phyloP scores from a whole-genome alignment of 2,888 invertebrate species.

The Polyommatus iphigenia region DNA sequence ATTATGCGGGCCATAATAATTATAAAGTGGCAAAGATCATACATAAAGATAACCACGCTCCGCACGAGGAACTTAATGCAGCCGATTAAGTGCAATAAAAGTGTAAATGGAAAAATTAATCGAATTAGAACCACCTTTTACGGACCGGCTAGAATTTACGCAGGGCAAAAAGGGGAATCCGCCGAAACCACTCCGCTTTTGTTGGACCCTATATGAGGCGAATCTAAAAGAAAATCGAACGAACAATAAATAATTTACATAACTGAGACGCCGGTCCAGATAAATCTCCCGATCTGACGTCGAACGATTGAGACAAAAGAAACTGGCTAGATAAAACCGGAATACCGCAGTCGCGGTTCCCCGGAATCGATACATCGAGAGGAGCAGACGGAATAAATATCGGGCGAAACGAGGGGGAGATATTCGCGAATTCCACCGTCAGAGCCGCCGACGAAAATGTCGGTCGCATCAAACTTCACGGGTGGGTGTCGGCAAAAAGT shows the following conservation, averaged over 20 bases:
- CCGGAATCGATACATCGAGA: conserved; percentile 59
- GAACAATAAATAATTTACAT: conserved; percentile 36
- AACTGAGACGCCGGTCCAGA: conserved; percentile 43
- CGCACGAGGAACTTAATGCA: not conserved
- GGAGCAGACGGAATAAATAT: conserved; percentile 64
- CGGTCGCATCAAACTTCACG: conserved; percentile 61
- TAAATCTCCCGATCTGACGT: conserved; percentile 59
- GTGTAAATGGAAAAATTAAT: not conserved
- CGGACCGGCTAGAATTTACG: not conserved
- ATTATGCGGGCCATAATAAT: conserved; percentile 1
- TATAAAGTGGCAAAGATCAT: conserved; percentile 19
- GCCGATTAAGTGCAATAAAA: conserved; percentile 14
- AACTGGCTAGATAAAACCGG: conserved; percentile 43
- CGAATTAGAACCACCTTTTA: conserved; percentile 3
- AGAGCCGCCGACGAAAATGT: conserved; percentile 59
- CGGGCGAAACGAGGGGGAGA: conserved; percentile 65
- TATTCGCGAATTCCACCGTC: conserved; percentile 57
- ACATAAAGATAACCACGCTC: not conserved
- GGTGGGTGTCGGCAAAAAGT: conserved; percentile 67
- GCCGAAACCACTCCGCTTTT: not conserved
- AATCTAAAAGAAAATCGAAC: conserved; percentile 24
- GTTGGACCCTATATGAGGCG: conserved; percentile 1
- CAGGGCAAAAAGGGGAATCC: conserved; percentile 12
- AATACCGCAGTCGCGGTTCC: conserved; percentile 58
- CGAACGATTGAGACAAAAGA: conserved; percentile 62